These are phyloP conservation scores for Rhadinocentrus ornatus DNA, from an alignment of 2,797 vertebrate species.

Conservation along the genomic window DNA sequence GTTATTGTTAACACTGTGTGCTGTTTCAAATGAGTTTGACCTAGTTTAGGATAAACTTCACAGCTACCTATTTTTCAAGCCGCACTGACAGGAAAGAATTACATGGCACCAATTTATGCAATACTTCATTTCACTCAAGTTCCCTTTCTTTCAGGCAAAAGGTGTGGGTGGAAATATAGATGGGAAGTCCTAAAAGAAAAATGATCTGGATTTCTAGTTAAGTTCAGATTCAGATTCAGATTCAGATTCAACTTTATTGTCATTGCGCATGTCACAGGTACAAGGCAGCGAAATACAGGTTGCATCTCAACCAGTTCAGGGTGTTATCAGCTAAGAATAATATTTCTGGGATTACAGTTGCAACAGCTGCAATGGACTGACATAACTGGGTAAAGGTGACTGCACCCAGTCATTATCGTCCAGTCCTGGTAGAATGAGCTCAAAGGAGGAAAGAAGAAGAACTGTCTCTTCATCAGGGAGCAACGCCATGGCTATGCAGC, in stretches of 20 bases:
- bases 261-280: too few relatives aligned
- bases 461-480: constrained; percentile 57
- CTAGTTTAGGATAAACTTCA: constrained; percentile 66
- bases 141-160: constrained; percentile 45
- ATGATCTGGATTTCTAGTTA: constrained; percentile 47
- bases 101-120: constrained; percentile 54
- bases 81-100: constrained; percentile 54
- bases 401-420: constrained; percentile 27
- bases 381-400: constrained; percentile 23
- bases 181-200: constrained; percentile 60
- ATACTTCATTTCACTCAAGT: constrained; percentile 56
- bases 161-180: constrained; percentile 55
- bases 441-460: constrained; percentile 47
- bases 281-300: too few relatives aligned
- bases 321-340: constrained; percentile 15
- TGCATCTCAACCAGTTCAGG: too few relatives aligned
- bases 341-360: constrained; percentile 22
- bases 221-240: too few relatives aligned
- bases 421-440: constrained; percentile 26
- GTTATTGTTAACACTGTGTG: constrained; percentile 44
- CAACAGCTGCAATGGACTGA: neutral
- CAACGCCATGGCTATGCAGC: constrained; percentile 53
- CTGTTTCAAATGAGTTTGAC: constrained; percentile 66
- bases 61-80: constrained; percentile 50
- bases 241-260: too few relatives aligned